phyloP scores from a whole-genome alignment of 2,888 invertebrate genomes.

The Patella pellucida region DNA sequence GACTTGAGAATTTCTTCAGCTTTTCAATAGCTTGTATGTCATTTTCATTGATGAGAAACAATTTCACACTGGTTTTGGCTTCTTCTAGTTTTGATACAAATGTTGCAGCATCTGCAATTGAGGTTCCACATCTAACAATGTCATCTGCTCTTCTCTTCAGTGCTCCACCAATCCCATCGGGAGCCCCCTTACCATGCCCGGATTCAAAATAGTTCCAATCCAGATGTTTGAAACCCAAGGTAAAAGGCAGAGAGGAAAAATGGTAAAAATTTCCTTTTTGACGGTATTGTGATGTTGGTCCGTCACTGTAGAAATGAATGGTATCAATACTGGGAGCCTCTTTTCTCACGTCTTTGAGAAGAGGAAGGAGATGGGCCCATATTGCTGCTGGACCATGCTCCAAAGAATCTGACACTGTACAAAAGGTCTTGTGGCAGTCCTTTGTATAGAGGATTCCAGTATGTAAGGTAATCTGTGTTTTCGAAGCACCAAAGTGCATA shows the following conservation, averaged over 20 bases:
- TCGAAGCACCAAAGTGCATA: constrained; percentile 66
- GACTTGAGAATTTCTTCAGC: constrained; percentile 8
- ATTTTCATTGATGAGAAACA: constrained; percentile 9
- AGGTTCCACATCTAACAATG: constrained; percentile 23
- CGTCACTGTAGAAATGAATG: constrained; percentile 43
- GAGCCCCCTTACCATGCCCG: constrained; percentile 63
- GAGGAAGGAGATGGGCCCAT: constrained; percentile 67
- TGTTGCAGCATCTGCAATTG: constrained; percentile 24
- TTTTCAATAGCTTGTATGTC: constrained; percentile 14
- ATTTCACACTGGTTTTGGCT: constrained; percentile 20
- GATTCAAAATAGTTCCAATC: constrained; percentile 65
- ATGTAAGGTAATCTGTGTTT: constrained; percentile 61
- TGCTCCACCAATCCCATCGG: constrained; percentile 59
- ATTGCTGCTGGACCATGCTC: constrained; percentile 65
- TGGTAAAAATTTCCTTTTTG: constrained; percentile 52
- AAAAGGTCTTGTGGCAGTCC: constrained; percentile 35
- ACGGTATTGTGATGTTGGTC: constrained; percentile 65
- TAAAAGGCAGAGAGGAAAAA: constrained; percentile 2
- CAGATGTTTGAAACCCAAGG: constrained; percentile 4
- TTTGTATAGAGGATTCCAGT: constrained; percentile 62
- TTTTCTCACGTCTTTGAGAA: constrained; percentile 32
- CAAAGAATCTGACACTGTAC: constrained; percentile 59
- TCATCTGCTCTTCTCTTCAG: constrained; percentile 51
- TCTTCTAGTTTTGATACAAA: constrained; percentile 17
- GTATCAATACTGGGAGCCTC: constrained; percentile 26